These are phyloP conservation scores for Tiliacea citrago DNA, from an alignment of 2,888 invertebrate species.

Conservation along the genomic window DNA sequence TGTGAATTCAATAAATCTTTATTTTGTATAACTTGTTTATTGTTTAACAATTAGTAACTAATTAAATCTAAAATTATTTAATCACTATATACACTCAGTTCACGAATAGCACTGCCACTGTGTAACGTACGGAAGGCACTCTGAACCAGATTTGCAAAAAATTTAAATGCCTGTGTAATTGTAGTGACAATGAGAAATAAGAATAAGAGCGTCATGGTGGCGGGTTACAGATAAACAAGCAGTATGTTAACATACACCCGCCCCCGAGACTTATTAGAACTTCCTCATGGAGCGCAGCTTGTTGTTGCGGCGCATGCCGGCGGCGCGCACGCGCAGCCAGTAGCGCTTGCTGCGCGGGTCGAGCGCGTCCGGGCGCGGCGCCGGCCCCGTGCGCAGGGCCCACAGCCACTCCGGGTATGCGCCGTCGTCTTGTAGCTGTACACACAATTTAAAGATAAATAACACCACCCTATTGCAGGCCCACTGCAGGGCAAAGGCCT, in stretches of 20 bases:
- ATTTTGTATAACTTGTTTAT: constrained; percentile 46
- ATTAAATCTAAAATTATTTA: constrained; percentile 22
- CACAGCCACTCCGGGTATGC: constrained; percentile 98
- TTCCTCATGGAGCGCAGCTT: constrained; percentile 88
- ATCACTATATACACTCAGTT: constrained; percentile 15
- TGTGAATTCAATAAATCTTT: constrained; percentile 54
- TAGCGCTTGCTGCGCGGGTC: constrained; percentile 95
- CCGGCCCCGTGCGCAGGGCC: constrained; percentile 92
- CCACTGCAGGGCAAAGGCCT: too few relatives aligned
- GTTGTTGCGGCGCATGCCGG: constrained; percentile 92
- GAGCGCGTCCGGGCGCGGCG: constrained; percentile 93
- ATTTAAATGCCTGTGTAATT: background rate
- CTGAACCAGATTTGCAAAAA: background rate
- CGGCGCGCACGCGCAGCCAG: constrained; percentile 94
- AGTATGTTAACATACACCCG: too few relatives aligned
- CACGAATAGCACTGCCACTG: constrained; percentile 1
- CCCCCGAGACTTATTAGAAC: background rate
- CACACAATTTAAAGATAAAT: background rate
- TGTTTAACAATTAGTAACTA: constrained; percentile 41
- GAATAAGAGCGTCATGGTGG: too few relatives aligned
- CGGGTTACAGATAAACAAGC: too few relatives aligned
- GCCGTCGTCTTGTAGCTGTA: constrained; percentile 80
- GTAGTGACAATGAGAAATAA: background rate
- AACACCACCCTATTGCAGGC: background rate
- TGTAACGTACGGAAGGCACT: background rate